Evolutionary conservation across 2,888 invertebrate genomes (phyloP), one percentile per base, ranked within the genome.

Genomic region (Eupithecia abbreviata): DNA sequence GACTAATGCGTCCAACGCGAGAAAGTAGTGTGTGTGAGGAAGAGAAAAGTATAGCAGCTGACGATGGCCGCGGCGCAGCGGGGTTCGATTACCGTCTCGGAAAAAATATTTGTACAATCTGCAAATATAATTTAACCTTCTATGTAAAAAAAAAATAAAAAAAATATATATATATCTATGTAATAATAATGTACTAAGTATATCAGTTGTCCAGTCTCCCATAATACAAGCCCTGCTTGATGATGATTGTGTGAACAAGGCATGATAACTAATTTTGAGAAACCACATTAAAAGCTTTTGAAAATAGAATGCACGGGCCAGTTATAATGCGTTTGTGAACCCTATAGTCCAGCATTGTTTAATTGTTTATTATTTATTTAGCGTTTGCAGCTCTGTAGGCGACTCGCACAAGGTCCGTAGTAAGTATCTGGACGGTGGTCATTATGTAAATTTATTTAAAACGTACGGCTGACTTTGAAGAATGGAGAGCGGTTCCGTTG

Each of bases 371-470:
- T 51, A 62, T 4, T 62, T 30, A 62, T 10, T 9, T 30, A 62
- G 10, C 62, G 30, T 4, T 30, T 62, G 62, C 30, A 18, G 55
- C 18, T 58, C 30, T 62, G 18, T 58, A 58, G 62, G 30, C 30
- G 30, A 62, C 3, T 12, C 18, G 30, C 12, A 18, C 62, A 30
- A 78, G 70, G 72, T 78, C 72, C 71, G 70, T 18, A 49, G 69
- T 13, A 69, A 76, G 78, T 76, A 78, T 78, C 74, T 76, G 78
- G 58, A 71, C 73, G 78, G 71, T 78, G 76, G 78, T 76, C 78
- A 78, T 78, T 81, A 82, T 82, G 82, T 77, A 82, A 81, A 82
- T 82, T 82, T 82, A 82, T 82, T 81, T 81, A 81, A 82, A 82
- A 78, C 81, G 79, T 79, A 72, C 72, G 77, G 73, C 77, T 76